Evolutionary conservation across 2,113 vertebrate species (phyloP).

Genomic region (Oxyura jamaicensis): DNA sequence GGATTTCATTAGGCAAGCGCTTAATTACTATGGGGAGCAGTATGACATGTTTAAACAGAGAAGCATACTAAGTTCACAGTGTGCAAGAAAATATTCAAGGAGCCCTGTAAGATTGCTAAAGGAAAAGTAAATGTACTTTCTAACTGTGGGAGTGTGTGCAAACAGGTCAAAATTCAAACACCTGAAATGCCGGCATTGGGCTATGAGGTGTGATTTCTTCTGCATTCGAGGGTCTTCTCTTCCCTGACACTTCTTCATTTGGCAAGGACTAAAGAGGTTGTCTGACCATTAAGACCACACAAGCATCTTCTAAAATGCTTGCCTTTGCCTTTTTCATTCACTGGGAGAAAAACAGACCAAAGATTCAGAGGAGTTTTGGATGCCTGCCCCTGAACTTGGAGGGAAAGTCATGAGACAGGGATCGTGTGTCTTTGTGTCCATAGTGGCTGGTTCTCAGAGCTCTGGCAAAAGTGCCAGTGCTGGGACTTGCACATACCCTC

Average conservation of each 20-base stretch:
- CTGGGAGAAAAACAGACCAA: not conserved
- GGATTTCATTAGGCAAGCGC: not conserved
- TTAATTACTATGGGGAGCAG: not conserved
- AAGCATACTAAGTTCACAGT: not conserved
- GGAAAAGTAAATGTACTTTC: not conserved
- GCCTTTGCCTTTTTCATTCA: not conserved
- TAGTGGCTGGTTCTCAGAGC: not conserved
- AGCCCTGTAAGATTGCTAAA: not conserved
- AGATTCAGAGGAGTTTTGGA: not conserved
- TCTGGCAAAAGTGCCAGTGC: not conserved
- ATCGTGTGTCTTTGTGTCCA: not conserved
- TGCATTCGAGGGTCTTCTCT: not conserved
- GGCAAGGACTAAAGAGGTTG: not conserved
- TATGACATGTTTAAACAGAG: not conserved
- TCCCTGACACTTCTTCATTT: not conserved
- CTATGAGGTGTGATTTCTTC: not conserved
- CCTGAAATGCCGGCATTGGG: not conserved
- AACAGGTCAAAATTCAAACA: not conserved
- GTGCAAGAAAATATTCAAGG: not conserved
- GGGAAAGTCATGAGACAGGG: not conserved
- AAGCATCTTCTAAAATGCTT: not conserved
- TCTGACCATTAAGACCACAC: not conserved
- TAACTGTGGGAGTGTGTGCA: not conserved
- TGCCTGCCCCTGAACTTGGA: not conserved
- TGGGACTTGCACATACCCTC: not conserved